Conservation (phyloP, 2,888 invertebrate species). For the Neoascia interrupta region DNA sequence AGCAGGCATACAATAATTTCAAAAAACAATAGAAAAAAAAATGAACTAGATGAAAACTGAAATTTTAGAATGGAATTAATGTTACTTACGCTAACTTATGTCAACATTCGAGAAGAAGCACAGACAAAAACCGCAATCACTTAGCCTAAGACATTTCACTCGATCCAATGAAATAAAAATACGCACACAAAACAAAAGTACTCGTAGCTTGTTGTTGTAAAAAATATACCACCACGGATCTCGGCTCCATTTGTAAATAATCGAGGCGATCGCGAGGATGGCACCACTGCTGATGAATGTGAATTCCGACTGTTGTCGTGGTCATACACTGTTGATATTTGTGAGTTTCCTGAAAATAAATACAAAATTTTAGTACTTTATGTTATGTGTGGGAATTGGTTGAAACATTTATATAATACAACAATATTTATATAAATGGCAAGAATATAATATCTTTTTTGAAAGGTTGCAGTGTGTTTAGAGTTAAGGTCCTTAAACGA, state of each 20-base stretch:
- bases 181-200: constrained; percentile 23
- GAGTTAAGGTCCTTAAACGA: too few relatives aligned
- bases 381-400: too few relatives aligned
- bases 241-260: constrained; percentile 73
- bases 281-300: constrained; percentile 75
- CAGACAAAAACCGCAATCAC: constrained; percentile 29
- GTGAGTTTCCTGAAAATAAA: constrained; percentile 74
- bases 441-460: too few relatives aligned
- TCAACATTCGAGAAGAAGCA: constrained; percentile 41
- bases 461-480: too few relatives aligned
- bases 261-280: constrained; percentile 78
- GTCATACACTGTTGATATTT: constrained; percentile 76
- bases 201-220: constrained; percentile 2
- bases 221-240: background rate
- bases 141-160: constrained; percentile 33
- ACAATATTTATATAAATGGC: too few relatives aligned
- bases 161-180: constrained; percentile 27
- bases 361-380: too few relatives aligned
- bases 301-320: constrained; percentile 75
- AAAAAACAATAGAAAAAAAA: too few relatives aligned
- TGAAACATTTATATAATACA: too few relatives aligned
- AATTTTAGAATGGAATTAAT: constrained; percentile 55
- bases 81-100: constrained; percentile 37
- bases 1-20: constrained; percentile 30
- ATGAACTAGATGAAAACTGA: constrained; percentile 42